phyloP scores from a whole-genome alignment of 2,797 vertebrate species.

The Lagodon rhomboides region DNA sequence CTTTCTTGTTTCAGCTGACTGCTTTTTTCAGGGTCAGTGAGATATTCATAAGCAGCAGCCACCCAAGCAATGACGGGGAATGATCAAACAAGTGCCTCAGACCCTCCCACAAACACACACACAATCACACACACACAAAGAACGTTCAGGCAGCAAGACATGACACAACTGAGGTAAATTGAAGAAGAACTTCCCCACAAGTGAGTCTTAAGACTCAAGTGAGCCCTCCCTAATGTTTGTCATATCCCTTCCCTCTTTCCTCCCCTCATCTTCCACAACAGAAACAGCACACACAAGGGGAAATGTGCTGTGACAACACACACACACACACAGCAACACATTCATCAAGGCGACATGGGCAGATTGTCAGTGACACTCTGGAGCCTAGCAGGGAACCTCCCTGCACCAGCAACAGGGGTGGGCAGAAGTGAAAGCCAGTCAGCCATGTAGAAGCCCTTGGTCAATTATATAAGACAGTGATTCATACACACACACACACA shows the following conservation, averaged over 20 bases:
- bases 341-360: slow-evolving; percentile 78
- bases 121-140: not conserved
- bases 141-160: slow-evolving; percentile 6
- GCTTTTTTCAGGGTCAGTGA: slow-evolving; percentile 57
- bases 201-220: slow-evolving; percentile 47
- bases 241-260: slow-evolving; percentile 56
- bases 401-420: slow-evolving; percentile 73
- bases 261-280: slow-evolving; percentile 57
- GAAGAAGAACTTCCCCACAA: slow-evolving; percentile 43
- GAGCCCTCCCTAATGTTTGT: slow-evolving; percentile 60
- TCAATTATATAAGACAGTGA: slow-evolving; percentile 81
- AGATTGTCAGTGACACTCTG: slow-evolving; percentile 81
- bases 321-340: slow-evolving; percentile 54
- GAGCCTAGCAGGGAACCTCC: slow-evolving; percentile 76
- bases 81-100: slow-evolving; percentile 64
- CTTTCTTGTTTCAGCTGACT: slow-evolving; percentile 66
- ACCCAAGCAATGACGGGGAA: slow-evolving; percentile 28
- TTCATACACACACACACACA: slow-evolving; percentile 49
- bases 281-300: slow-evolving; percentile 52
- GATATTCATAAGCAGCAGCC: slow-evolving; percentile 65
- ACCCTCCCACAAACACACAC: not conserved
- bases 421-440: slow-evolving; percentile 71
- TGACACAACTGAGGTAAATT: slow-evolving; percentile 25
- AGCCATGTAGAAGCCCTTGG: slow-evolving; percentile 73
- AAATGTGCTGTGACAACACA: slow-evolving; percentile 60